phyloP scores from a whole-genome alignment of 1,140 invertebrate species.

The Ctenoplectra terminalis region DNA sequence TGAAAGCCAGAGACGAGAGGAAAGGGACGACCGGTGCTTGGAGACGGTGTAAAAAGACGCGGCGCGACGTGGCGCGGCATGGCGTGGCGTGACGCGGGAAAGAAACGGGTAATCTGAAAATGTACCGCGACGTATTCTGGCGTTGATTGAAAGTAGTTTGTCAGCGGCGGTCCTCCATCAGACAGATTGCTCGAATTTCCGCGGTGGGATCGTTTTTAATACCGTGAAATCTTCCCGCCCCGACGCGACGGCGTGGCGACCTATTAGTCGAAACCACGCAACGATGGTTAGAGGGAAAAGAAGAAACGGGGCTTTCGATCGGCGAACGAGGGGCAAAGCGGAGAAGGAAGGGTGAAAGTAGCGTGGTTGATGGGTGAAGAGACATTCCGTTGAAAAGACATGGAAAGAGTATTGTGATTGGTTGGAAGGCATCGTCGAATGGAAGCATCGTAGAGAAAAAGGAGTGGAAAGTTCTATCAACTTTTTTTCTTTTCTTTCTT shows the following conservation, averaged over 20 bases:
- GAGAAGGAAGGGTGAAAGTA: background rate
- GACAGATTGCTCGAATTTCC: constrained; percentile 43
- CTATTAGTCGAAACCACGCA: constrained; percentile 16
- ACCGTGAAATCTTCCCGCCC: constrained; percentile 5
- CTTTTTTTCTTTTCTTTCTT: too few relatives aligned
- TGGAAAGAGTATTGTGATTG: too few relatives aligned
- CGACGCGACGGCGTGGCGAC: background rate
- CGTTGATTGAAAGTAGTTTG: constrained; percentile 50
- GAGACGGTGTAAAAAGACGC: background rate
- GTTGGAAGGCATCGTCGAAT: too few relatives aligned
- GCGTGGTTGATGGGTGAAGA: background rate
- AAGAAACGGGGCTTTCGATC: too few relatives aligned
- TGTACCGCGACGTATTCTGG: constrained; percentile 25
- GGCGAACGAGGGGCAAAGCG: too few relatives aligned
- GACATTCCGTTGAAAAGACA: too few relatives aligned
- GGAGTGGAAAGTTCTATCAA: too few relatives aligned
- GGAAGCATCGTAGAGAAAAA: too few relatives aligned
- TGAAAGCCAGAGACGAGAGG: constrained; percentile 10
- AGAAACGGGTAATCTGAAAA: constrained; percentile 26
- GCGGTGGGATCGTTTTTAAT: constrained; percentile 26
- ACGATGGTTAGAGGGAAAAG: background rate
- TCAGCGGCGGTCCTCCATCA: constrained; percentile 30
- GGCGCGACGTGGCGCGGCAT: too few relatives aligned
- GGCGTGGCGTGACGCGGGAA: too few relatives aligned
- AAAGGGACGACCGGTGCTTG: background rate